Evolutionary conservation across 2,888 invertebrate species (phyloP).

Genomic region (Sphinx pinastri): DNA sequence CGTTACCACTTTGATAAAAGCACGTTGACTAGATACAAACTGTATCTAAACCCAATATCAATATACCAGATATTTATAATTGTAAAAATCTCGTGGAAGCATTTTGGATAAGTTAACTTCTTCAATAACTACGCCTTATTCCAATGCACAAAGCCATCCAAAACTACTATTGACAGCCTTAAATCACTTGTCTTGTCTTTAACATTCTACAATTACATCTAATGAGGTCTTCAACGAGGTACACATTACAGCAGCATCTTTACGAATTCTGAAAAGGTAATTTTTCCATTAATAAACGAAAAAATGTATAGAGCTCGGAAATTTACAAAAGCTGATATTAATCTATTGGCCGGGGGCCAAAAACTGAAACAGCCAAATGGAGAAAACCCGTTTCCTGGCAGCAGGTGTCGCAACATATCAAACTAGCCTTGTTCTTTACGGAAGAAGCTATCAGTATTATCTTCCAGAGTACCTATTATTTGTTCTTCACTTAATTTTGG

Average conservation of each 20-base stretch:
- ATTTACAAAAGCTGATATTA: not conserved
- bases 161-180: conserved; percentile 16
- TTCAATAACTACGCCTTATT: not conserved
- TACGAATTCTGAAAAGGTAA: conserved; percentile 82
- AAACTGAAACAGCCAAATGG: not conserved
- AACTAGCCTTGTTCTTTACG: not conserved
- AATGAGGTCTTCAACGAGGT: conserved; percentile 65
- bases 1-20: conserved; percentile 16
- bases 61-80: conserved; percentile 9
- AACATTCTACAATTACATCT: conserved; percentile 49
- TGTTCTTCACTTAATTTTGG: too few relatives aligned
- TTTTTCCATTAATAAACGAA: not conserved
- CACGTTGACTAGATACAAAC: conserved; percentile 14
- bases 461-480: too few relatives aligned
- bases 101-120: conserved; percentile 9
- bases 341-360: conserved; percentile 5
- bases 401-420: conserved; percentile 9
- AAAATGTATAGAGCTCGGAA: not conserved
- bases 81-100: conserved; percentile 20
- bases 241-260: conserved; percentile 81
- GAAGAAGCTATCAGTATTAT: too few relatives aligned
- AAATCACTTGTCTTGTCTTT: conserved; percentile 31
- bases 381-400: conserved; percentile 9
- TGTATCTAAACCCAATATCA: not conserved
- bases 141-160: conserved; percentile 21